Conservation (phyloP, 2,888 invertebrate species). For the Schrankia costaestrigalis region DNA sequence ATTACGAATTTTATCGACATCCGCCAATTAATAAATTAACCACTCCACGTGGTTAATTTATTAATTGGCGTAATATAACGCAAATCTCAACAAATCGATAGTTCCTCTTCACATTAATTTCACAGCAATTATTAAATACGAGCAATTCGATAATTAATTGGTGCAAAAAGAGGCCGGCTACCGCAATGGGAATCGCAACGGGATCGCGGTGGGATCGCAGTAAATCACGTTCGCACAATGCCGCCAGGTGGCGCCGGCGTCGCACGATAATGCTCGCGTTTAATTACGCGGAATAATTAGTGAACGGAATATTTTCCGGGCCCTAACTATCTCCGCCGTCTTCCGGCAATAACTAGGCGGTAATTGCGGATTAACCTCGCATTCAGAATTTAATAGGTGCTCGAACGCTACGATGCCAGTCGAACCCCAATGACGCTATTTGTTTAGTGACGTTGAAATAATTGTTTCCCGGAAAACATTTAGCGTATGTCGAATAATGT, state of each 20-base stretch:
- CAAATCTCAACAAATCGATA: slow-evolving; percentile 38
- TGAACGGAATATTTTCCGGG: slow-evolving; percentile 81
- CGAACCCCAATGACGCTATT: slow-evolving; percentile 67
- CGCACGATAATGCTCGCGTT: slow-evolving; percentile 77
- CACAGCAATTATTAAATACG: slow-evolving; percentile 74
- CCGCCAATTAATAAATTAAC: too few species aligned
- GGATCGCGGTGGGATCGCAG: slow-evolving; percentile 73
- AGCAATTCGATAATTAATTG: slow-evolving; percentile 78
- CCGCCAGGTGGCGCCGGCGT: slow-evolving; percentile 77
- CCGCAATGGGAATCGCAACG: slow-evolving; percentile 66
- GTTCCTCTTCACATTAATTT: slow-evolving; percentile 69
- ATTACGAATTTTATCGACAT: too few species aligned
- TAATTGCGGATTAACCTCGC: slow-evolving; percentile 79
- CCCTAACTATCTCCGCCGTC: slow-evolving; percentile 79
- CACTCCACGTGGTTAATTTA: slow-evolving; percentile 9
- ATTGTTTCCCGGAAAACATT: slow-evolving; percentile 63
- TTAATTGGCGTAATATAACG: slow-evolving; percentile 20
- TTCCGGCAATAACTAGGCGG: slow-evolving; percentile 80
- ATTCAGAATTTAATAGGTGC: slow-evolving; percentile 77
- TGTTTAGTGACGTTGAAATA: slow-evolving; percentile 69
- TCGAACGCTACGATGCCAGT: slow-evolving; percentile 49
- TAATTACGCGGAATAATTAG: slow-evolving; percentile 82
- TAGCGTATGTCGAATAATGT: slow-evolving; percentile 30
- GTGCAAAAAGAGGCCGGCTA: slow-evolving; percentile 73
- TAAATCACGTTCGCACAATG: slow-evolving; percentile 78